Percentiles rank a stretch among this genome's conserved stretches.
Evolutionary conservation across 2,888 invertebrate species (phyloP).

Genomic region (Drosophila melanosoma): DNA sequence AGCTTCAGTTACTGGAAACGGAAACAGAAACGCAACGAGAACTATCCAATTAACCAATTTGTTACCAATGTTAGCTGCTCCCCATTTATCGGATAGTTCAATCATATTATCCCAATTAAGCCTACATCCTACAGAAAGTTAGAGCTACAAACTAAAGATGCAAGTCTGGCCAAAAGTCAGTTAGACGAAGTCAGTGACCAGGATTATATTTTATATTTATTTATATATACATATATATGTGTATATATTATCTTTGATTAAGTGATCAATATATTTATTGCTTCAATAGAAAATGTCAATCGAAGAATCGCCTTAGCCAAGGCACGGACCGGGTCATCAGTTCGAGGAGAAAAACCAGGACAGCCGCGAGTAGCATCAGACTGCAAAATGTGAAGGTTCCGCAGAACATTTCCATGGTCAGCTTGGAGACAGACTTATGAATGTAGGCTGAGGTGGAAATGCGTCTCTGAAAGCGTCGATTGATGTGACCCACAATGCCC

Average conservation of each 20-base stretch:
- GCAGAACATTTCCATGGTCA: constrained; percentile 33
- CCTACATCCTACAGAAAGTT: background rate
- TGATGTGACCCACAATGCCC: constrained; percentile 65
- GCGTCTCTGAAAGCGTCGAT: constrained; percentile 32
- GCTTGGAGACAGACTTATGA: constrained; percentile 1
- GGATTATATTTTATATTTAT: background rate
- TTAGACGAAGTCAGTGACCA: background rate
- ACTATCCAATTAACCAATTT: background rate
- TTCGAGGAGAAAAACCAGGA: constrained; percentile 48
- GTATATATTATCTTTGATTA: background rate
- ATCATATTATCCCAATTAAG: background rate
- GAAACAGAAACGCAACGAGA: background rate
- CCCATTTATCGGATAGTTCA: background rate
- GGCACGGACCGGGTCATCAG: constrained; percentile 41
- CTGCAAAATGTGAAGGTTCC: constrained; percentile 45
- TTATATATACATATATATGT: background rate
- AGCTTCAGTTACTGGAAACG: background rate
- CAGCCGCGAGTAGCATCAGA: constrained; percentile 24
- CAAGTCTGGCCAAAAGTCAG: background rate
- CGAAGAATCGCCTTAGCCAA: constrained; percentile 47
- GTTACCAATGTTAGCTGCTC: too few species aligned
- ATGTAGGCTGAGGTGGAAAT: background rate
- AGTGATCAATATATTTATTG: background rate
- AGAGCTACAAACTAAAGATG: background rate
- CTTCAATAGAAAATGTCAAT: background rate